Evolutionary conservation across 1,140 invertebrate genomes (phyloP).

Genomic region (Microplitis mediator): DNA sequence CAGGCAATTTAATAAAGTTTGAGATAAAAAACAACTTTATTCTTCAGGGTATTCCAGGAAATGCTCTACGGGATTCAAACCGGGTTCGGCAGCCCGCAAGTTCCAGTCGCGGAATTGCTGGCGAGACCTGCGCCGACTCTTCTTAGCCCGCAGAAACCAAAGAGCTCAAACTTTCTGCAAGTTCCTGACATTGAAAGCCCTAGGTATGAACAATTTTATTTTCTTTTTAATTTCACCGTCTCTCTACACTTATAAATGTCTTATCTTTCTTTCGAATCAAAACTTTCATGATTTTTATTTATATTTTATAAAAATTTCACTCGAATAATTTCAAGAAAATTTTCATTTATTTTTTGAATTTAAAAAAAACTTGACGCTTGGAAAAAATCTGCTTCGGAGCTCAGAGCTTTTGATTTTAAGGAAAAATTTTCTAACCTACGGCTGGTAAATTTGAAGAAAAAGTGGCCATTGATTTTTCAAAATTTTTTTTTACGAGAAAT

Average conservation of each 20-base stretch:
- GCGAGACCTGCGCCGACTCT: conserved; percentile 83
- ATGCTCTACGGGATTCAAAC: conserved; percentile 95
- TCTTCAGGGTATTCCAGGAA: conserved; percentile 79
- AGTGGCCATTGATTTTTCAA: too few relatives aligned
- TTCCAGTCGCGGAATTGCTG: conserved; percentile 85
- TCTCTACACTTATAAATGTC: not conserved
- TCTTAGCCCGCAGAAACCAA: conserved; percentile 83
- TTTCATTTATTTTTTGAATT: too few relatives aligned
- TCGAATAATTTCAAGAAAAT: too few relatives aligned
- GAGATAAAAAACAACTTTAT: not conserved
- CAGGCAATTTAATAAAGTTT: not conserved
- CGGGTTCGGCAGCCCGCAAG: conserved; percentile 90
- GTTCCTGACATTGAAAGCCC: conserved; percentile 75
- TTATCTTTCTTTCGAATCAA: not conserved
- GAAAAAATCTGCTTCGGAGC: too few relatives aligned
- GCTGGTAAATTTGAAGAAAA: too few relatives aligned
- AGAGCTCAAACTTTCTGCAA: conserved; percentile 90
- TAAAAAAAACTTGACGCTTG: too few relatives aligned
- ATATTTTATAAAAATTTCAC: too few relatives aligned
- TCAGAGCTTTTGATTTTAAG: too few relatives aligned
- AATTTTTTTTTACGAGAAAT: too few relatives aligned
- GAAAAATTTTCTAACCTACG: too few relatives aligned
- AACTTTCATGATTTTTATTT: too few relatives aligned
- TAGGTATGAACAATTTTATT: conserved; percentile 57
- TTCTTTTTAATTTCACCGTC: not conserved